Conservation (phyloP, 1,140 invertebrate genomes). For the Magallana gigas region DNA sequence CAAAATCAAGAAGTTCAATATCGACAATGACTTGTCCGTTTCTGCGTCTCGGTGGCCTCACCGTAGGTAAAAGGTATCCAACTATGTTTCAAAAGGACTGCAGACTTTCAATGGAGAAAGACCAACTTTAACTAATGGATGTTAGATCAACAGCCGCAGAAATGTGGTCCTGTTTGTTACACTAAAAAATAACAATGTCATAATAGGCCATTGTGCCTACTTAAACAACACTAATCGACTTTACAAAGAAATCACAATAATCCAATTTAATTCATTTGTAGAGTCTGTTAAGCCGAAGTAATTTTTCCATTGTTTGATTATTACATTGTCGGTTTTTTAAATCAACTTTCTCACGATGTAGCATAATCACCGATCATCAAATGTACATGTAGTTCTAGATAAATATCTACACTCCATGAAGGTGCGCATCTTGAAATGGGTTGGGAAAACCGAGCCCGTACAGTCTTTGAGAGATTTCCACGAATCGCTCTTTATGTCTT, state of each 20-base stretch:
- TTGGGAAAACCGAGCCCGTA: too few relatives aligned
- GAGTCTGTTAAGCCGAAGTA: background rate
- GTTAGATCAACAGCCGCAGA: background rate
- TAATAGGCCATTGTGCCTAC: background rate
- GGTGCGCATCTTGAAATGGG: too few relatives aligned
- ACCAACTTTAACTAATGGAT: slow-evolving; percentile 3
- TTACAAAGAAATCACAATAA: slow-evolving; percentile 18
- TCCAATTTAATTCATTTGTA: slow-evolving; percentile 18
- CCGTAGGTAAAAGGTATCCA: too few relatives aligned
- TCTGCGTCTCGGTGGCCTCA: too few relatives aligned
- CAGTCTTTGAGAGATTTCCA: too few relatives aligned
- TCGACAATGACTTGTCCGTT: too few relatives aligned
- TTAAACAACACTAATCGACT: background rate
- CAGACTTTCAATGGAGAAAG: background rate
- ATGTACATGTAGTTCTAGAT: too few relatives aligned
- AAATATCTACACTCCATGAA: too few relatives aligned
- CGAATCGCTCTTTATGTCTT: too few relatives aligned
- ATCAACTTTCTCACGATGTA: slow-evolving; percentile 15
- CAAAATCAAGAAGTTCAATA: too few relatives aligned
- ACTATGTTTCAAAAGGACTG: too few relatives aligned
- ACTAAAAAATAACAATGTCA: slow-evolving; percentile 8
- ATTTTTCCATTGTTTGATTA: background rate
- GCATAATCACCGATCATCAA: background rate
- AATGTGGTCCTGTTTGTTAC: background rate
- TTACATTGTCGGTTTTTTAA: background rate